phyloP scores from a whole-genome alignment of 2,888 invertebrate genomes.

The Dioctria linearis region DNA sequence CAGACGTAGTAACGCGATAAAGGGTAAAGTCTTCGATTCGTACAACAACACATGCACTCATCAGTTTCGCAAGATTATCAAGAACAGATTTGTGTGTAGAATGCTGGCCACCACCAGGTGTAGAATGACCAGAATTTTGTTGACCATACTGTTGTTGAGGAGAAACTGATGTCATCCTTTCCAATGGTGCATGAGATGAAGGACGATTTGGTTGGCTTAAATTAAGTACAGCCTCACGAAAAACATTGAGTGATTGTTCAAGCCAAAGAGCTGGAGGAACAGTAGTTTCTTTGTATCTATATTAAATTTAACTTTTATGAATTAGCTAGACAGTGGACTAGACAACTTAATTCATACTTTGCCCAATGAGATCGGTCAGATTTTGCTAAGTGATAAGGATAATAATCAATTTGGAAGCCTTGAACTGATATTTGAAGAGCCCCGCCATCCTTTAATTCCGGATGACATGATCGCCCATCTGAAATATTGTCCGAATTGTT shows the following conservation, averaged over 20 bases:
- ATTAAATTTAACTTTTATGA: constrained; percentile 52
- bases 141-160: constrained; percentile 59
- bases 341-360: constrained; percentile 71
- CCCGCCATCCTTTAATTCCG: constrained; percentile 89
- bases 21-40: constrained; percentile 93
- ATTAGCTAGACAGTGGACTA: neutral
- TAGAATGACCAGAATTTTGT: constrained; percentile 59
- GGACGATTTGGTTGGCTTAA: constrained; percentile 77
- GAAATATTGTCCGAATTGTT: constrained; percentile 57
- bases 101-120: constrained; percentile 57
- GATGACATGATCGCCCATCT: constrained; percentile 89
- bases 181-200: constrained; percentile 69
- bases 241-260: constrained; percentile 85
- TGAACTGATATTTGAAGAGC: constrained; percentile 93
- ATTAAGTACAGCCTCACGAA: constrained; percentile 84
- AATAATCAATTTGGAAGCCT: constrained; percentile 92
- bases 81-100: constrained; percentile 48
- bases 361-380: constrained; percentile 93
- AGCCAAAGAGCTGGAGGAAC: constrained; percentile 90
- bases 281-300: constrained; percentile 81
- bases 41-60: constrained; percentile 93
- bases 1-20: constrained; percentile 85
- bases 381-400: constrained; percentile 95
- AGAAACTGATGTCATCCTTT: constrained; percentile 67
- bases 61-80: constrained; percentile 85